These are phyloP conservation scores for Leucoraja erinaceus DNA, from an alignment of 2,113 vertebrate genomes.

Conservation along the genomic window DNA sequence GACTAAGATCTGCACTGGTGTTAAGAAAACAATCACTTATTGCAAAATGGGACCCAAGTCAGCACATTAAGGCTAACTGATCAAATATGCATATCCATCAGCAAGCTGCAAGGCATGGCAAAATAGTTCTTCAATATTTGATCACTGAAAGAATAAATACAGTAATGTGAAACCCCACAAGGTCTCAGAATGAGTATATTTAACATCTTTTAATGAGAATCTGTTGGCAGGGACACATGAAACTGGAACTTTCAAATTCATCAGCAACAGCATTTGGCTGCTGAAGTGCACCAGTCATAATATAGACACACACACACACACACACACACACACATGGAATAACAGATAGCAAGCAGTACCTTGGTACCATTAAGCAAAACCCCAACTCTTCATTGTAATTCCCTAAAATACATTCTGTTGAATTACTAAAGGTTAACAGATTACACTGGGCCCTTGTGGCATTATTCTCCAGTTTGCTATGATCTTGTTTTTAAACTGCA, in stretches of 20 bases:
- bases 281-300: not conserved
- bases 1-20: not conserved
- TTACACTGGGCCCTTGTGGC: not conserved
- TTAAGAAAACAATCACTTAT: conserved; percentile 26
- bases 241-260: conserved; percentile 30
- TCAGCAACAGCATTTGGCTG: not conserved
- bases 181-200: conserved; percentile 29
- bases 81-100: conserved; percentile 2
- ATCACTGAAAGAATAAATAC: conserved; percentile 34
- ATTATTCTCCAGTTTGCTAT: not conserved
- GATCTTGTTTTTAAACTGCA: not conserved
- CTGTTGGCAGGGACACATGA: conserved; percentile 29
- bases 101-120: not conserved
- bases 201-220: conserved; percentile 35
- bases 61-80: not conserved
- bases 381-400: not conserved
- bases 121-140: conserved; percentile 14
- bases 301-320: not conserved
- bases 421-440: not conserved
- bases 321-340: not conserved
- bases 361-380: not conserved
- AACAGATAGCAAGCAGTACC: not conserved
- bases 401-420: not conserved
- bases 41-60: conserved; percentile 24
- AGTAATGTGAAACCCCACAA: conserved; percentile 15